phyloP scores from a whole-genome alignment of 2,888 invertebrate genomes.

The Brassicogethes aeneus region DNA sequence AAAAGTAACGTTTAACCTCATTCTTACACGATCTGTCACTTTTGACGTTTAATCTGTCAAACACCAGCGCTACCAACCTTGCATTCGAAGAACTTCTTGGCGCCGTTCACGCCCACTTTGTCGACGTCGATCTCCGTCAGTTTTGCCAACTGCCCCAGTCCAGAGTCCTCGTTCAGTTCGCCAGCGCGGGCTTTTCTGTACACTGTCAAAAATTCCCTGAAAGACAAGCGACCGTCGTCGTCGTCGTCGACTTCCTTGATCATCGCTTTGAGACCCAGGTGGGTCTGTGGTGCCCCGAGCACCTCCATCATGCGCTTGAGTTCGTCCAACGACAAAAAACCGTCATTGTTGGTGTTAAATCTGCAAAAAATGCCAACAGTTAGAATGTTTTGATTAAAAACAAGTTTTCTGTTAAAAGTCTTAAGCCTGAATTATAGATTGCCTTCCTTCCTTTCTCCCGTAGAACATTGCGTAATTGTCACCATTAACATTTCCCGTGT shows the following conservation, averaged over 20 bases:
- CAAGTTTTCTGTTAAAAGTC: no score
- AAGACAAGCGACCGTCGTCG: slow-evolving; percentile 76
- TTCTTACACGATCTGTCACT: background rate
- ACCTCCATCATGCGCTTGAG: slow-evolving; percentile 96
- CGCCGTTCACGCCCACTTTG: slow-evolving; percentile 89
- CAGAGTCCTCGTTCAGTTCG: slow-evolving; percentile 78
- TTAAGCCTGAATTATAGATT: no score
- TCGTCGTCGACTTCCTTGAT: slow-evolving; percentile 88
- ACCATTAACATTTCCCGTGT: no score
- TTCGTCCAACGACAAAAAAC: slow-evolving; percentile 80
- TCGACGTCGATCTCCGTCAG: slow-evolving; percentile 89
- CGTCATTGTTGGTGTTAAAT: slow-evolving; percentile 84
- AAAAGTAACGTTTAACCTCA: slow-evolving; percentile 7
- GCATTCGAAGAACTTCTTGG: slow-evolving; percentile 92
- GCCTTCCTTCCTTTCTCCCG: no score
- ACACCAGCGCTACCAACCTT: no score
- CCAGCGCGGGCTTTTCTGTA: slow-evolving; percentile 88
- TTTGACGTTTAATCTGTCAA: no score
- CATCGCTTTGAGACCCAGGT: slow-evolving; percentile 89
- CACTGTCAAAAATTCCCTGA: slow-evolving; percentile 77
- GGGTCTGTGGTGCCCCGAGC: slow-evolving; percentile 91
- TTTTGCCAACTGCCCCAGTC: slow-evolving; percentile 75
- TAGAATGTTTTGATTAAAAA: no score
- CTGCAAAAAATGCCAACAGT: slow-evolving; percentile 57
- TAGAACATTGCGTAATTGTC: no score